Evolutionary conservation across 2,113 vertebrate species (phyloP), one percentile per base, ranked within the genome.

Genomic region (Notarius lentiginosus): DNA sequence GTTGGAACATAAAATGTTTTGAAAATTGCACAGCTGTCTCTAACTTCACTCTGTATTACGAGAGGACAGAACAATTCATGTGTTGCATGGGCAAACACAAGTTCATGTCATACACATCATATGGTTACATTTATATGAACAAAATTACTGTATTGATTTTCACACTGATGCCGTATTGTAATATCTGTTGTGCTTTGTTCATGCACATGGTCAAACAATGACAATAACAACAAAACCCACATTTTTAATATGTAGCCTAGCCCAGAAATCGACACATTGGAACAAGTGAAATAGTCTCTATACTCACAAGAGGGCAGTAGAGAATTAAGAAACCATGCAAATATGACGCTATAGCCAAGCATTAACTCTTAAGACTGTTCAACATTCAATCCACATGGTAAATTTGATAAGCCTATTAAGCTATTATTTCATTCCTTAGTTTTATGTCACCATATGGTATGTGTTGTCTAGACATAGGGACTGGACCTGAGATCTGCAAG

Each of bases 301-400:
- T 77, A 7, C 58, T 87, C 94, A 93, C 89, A 77, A 92, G 94
- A 77, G 58, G 90, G 91, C 84, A 92, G 90, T 88, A 92, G 77
- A 87, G 20, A 70, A 90, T 83, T n/a, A 87, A 22, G 7, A 76
- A 86, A 24, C 27, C 1, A 6, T 17, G 24, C 1, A 7, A 12
- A 17, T 14, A 18, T 49, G 41, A 24, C 1, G 0, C 17, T 47
- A 76, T n/a, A 30, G 0, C 1, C 41, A 34, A 12, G 24, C 18
- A 76, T 49, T 14, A 79, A 7, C 2, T 11, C 5, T 12, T 63
- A 22, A 47, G 11, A 41, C 10, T 79, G 22, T 79, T 66, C 18
- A 77, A 5, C 2, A 27, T 56, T 56, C 24, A 56, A 8, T 9
- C 18, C 53, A 41, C 17, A 12, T 55, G 24, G n/a, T 30, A 55